Evolutionary conservation across 1,140 invertebrate species (phyloP), one percentile per base, ranked within the genome.

Genomic region (Drosophila ironensis): DNA sequence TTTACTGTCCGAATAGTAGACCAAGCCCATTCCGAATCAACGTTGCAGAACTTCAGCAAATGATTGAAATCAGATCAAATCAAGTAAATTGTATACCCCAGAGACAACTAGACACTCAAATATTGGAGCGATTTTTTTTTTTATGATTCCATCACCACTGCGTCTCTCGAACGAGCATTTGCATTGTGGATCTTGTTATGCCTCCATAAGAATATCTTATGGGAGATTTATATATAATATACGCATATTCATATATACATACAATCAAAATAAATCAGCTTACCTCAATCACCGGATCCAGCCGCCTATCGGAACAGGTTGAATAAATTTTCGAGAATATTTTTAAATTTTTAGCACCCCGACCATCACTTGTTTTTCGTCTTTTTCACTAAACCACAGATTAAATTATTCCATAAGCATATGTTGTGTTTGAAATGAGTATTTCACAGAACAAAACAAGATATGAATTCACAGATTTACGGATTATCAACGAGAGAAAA

Each of bases 191-290:
- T 8, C 25, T 47, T 30, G 27, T 20, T 57, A 16, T 38, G 33
- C 11, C 11, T 20, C 19, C 19, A 48, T 46, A 11, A 46, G 22
- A 22, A 9, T 17, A 22, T 60, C 30, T 38, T 47, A 37, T 28
- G 4, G 22, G 41, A 47, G 59, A 63, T 38, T 17, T 63, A 60
- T n/a, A 37, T 12, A 27, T 37, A 12, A 6, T 12, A 17, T 53
- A 7, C 35, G 44, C 37, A 41, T 72, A 51, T 72, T 46, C 53
- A 6, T 33, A 33, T 33, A 33, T 12, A 33, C 7, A 54, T 35
- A 19, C 37, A 33, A 12, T 33, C 40, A 50, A 38, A 76, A 82
- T 72, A 76, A 77, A 81, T 84, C 61, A 84, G 77, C 73, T 81
- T 81, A 81, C 78, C 72, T 77, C 68, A 72, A 76, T 72, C 53